Evolutionary conservation across 2,797 vertebrate genomes (phyloP).

Genomic region (Spondyliosoma cantharus): DNA sequence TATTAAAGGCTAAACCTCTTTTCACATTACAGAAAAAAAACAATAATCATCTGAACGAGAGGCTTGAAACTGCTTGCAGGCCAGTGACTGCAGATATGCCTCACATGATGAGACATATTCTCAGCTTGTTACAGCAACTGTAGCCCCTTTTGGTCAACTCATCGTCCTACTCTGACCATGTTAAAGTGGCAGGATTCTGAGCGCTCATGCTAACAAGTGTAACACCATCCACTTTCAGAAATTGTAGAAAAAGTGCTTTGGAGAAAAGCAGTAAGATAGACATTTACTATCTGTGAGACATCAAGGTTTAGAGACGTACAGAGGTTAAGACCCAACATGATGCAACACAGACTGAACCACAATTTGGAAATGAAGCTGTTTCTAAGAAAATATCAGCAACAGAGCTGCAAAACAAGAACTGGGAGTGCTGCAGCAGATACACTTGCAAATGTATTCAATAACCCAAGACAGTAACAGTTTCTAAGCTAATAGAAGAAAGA

Average conservation of each 20-base stretch:
- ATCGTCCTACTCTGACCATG: neutral
- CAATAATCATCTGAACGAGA: constrained; percentile 42
- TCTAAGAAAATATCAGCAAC: constrained; percentile 20
- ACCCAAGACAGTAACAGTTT: neutral
- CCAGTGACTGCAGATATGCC: constrained; percentile 2
- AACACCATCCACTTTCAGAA: neutral
- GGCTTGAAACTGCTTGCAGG: constrained; percentile 8
- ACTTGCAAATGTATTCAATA: neutral
- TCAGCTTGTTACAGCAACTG: neutral
- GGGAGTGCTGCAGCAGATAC: neutral
- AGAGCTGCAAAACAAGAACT: neutral
- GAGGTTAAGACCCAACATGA: neutral
- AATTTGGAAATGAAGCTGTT: neutral
- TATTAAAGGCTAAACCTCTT: constrained; percentile 13
- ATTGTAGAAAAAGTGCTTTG: neutral
- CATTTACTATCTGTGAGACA: neutral
- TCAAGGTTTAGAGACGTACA: neutral
- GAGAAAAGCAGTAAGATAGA: neutral
- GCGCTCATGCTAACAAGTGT: neutral
- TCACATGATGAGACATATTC: neutral
- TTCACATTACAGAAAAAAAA: constrained; percentile 36
- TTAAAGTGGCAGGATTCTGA: neutral
- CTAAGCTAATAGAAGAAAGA: neutral
- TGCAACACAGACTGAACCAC: constrained; percentile 5
- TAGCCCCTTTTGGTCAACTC: neutral